Evolutionary conservation across 2,113 vertebrate species (phyloP), one percentile per base, ranked within the genome.

Genomic region (Datnioides undecimradiatus): DNA sequence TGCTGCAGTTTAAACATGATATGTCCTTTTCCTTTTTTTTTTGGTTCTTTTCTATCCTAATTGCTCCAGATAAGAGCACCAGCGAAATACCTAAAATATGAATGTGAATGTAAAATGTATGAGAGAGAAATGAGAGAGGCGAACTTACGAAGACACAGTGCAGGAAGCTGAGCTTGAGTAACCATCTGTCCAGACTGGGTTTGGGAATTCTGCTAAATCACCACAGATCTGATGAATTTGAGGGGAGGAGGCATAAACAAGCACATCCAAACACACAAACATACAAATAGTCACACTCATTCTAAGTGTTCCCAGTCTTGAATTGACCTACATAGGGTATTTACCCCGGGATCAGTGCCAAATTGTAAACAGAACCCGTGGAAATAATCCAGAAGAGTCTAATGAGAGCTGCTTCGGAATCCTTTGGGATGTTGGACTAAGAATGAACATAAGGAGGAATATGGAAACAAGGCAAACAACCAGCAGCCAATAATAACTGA

Each of bases 251-350:
- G 41, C 43, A 16, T 59, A 49, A 71, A 79, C 36, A 70, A 54
- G 43, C 70, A 66, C 70, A 83, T 68, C 63, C 54, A n/a, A 58
- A 83, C 54, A 58, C 78, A 36, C 81, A 75, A 74, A 82, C 65
- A 66, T 65, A 65, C 41, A 79, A 80, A 77, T 76, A 64, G 73
- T 65, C 51, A 21, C 31, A 76, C 67, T 69, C 69, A 31, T 60
- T 74, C 74, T 72, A 69, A 88, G 88, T 57, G 64, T 88, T 82
- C 79, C 81, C 79, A 84, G 87, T 73, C 70, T 69, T 59, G 69
- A 82, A 70, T 77, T 92, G 92, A 91, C 91, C 90, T 84, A 92
- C 86, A 87, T 90, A 82, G 76, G 65, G 78, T 87, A 74, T 88
- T 85, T 88, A 81, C 64, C 25, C 65, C 7, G 16, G 78, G 83